Evolutionary conservation across 2,888 invertebrate species (phyloP), one percentile per base, ranked within the genome.

Genomic region (Drosophila anceps): DNA sequence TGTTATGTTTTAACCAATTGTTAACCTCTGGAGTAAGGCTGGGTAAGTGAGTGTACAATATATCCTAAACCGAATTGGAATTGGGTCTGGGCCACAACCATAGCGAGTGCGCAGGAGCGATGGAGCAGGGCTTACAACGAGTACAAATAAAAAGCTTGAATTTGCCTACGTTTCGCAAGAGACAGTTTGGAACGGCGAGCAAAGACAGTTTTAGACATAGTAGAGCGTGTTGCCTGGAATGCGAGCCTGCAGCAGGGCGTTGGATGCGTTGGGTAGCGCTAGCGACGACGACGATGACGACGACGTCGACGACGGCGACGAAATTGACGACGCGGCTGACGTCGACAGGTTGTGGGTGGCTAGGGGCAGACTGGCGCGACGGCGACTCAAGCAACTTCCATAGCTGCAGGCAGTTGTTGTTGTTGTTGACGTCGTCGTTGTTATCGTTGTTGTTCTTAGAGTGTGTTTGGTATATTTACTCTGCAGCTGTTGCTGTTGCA

Each of bases 181-280:
- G 61, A 59, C 71, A 41, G 69, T 58, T 39, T 29, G 41, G 6
- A n/a, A 13, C 27, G 33, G 33, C 70, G 69, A 59, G 43, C 51
- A 41, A n/a, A 33, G 29, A 46, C 29, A 18, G n/a, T 61, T 90
- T 90, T 83, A 92, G 78, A 91, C 92, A 88, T 92, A 91, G 82
- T 92, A 92, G 81, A 91, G 84, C 78, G 92, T 91, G 74, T 80
- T 92, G 86, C 91, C 91, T 50, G 91, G 92, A 62, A 92, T 90
- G 77, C 91, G 91, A 75, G 92, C 70, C 84, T 92, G 91, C 64
- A 91, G 82, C 66, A 92, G 79, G 67, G 83, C 79, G 70, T 82
- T 81, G 71, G 84, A 79, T 57, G 91, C 86, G 66, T 77, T 82
- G 70, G 90, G 77, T 73, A 91, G 71, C 67, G 84, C 69, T 72